Base-by-base conservation (phyloP, 2,797 vertebrate species). In the Notoglanidium macrostoma region DNA sequence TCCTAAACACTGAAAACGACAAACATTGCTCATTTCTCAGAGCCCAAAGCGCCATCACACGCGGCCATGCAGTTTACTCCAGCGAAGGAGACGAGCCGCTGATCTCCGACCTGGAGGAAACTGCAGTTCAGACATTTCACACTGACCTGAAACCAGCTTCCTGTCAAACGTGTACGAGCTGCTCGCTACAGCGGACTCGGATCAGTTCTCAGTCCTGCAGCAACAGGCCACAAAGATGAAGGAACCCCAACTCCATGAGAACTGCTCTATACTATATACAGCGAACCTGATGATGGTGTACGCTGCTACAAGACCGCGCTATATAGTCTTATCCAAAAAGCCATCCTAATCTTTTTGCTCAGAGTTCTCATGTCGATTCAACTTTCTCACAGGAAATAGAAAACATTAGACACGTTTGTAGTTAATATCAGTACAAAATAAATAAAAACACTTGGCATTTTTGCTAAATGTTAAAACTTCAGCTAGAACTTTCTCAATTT, bases 171-270 rank as follows among this genome's bases (percentile, higher is more conserved):
- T 40, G 35, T 40, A 40, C 2, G 35, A 2, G 35, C 35, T 40
- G 35, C 35, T 40, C 35, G 35, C 35, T 40, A 40, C 68, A 65
- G 14, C 80, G 57, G 72, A 55, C n/a, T 6, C 49, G 32, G 40
- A 68, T 26, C 81, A 83, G 70, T 29, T 89, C 88, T 88, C 72
- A 35, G 23, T 21, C 54, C 51, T 59, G 32, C 67, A 51, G 32
- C 14, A 83, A 51, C 63, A 63, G 35, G 29, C 26, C 55, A 81
- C 26, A 55, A 54, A 10, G 21, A 11, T 14, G 76, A 55, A 14
- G 79, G 9, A 21, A 29, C 23, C 17, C 1, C 80, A 67, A 19
- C 51, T 55, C 7, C 7, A 81, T 9, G 21, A 63, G 40, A 46
- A 19, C 59, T 61, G 61, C 73, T 44, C 57, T 0, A 44, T 1